Evolutionary conservation across 2,888 invertebrate genomes (phyloP).

Genomic region (Clanis bilineata): DNA sequence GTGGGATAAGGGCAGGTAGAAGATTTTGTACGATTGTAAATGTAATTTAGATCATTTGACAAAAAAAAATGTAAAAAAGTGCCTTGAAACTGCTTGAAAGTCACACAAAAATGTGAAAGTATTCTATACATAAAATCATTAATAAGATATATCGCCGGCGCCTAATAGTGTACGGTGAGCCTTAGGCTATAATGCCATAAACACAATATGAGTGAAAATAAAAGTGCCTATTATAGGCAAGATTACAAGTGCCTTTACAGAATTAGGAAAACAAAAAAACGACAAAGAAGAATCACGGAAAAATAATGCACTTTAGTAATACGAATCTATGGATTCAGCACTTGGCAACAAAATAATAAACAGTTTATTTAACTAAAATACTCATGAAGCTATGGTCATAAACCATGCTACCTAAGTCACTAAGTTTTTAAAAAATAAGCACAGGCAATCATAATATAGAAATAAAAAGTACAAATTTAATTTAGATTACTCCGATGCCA

Average conservation of each 20-base stretch:
- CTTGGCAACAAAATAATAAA: background rate
- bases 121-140: too few relatives aligned
- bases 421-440: conserved; percentile 24
- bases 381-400: conserved; percentile 22
- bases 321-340: background rate
- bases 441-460: conserved; percentile 34
- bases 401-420: conserved; percentile 30
- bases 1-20: too few relatives aligned
- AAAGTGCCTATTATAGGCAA: background rate
- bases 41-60: too few relatives aligned
- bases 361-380: conserved; percentile 6
- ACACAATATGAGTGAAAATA: too few relatives aligned
- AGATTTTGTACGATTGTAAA: too few relatives aligned
- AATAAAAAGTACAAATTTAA: conserved; percentile 59
- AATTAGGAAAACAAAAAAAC: background rate
- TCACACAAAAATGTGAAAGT: too few relatives aligned
- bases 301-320: background rate
- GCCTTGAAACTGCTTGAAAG: too few relatives aligned
- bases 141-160: too few relatives aligned
- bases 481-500: conserved; percentile 58
- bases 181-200: too few relatives aligned
- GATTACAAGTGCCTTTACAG: background rate
- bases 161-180: too few relatives aligned
- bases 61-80: too few relatives aligned
- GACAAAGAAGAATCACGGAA: background rate